Evolutionary conservation across 2,113 vertebrate species (phyloP).

Genomic region (Protomyctophum bolini): DNA sequence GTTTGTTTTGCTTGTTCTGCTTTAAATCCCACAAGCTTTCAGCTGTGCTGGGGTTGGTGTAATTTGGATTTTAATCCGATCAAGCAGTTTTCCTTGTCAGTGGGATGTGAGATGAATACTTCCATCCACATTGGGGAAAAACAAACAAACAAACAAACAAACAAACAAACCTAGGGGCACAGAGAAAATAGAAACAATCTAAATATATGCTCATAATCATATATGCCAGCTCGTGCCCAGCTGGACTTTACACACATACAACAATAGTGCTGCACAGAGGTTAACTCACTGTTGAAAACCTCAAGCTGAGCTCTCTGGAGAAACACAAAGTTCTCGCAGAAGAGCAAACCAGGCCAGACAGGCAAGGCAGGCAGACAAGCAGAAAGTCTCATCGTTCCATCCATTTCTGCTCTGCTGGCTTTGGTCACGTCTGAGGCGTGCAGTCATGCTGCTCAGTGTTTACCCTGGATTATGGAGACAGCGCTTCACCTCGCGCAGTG

Average conservation of each 20-base stretch:
- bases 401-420: conserved; percentile 64
- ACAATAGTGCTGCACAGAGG: conserved; percentile 44
- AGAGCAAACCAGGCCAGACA: conserved; percentile 27
- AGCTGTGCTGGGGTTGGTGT: conserved; percentile 3
- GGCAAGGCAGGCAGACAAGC: conserved; percentile 46
- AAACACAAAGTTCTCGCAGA: conserved; percentile 46
- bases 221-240: conserved; percentile 31
- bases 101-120: conserved; percentile 5
- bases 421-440: conserved; percentile 71
- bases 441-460: conserved; percentile 78
- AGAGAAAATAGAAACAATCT: conserved; percentile 40
- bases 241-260: conserved; percentile 53
- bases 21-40: conserved; percentile 12
- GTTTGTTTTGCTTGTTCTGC: too few relatives aligned
- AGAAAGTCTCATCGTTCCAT: conserved; percentile 60
- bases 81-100: background rate
- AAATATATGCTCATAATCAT: conserved; percentile 13
- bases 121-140: too few relatives aligned
- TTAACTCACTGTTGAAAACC: conserved; percentile 59
- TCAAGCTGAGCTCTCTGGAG: conserved; percentile 39
- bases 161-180: conserved; percentile 2
- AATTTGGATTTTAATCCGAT: conserved; percentile 27
- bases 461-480: conserved; percentile 75
- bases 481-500: conserved; percentile 61
- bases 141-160: background rate